These are phyloP conservation scores for Pomacea maculata DNA, from an alignment of 1,140 invertebrate genomes.

Conservation along the genomic window DNA sequence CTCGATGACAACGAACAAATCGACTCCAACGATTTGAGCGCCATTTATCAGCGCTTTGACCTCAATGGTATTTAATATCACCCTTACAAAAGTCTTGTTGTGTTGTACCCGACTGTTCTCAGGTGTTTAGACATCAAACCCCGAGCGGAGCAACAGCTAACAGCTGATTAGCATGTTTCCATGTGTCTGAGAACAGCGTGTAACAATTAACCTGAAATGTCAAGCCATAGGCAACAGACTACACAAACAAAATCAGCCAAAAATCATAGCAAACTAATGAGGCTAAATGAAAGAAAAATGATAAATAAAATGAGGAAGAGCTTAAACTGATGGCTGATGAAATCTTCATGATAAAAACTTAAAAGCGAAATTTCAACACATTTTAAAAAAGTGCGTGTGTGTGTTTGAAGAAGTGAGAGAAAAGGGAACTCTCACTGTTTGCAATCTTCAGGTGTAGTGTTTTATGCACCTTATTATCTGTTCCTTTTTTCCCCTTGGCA, in stretches of 20 bases:
- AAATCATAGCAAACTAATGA: not conserved
- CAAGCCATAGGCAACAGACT: not conserved
- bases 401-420: no score
- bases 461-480: not conserved
- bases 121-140: no score
- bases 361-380: not conserved
- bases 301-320: not conserved
- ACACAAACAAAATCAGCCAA: not conserved
- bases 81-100: not conserved
- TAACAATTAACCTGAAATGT: not conserved
- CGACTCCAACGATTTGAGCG: constrained; percentile 32
- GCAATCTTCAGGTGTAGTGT: not conserved
- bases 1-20: constrained; percentile 44
- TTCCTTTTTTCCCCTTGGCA: not conserved
- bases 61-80: constrained; percentile 33
- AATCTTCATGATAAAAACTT: not conserved
- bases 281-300: not conserved
- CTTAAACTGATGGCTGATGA: not conserved
- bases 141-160: not conserved
- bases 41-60: constrained; percentile 45
- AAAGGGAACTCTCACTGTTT: not conserved
- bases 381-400: not conserved
- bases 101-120: no score
- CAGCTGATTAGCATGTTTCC: not conserved
- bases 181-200: not conserved